Base-by-base conservation (phyloP, 2,888 invertebrate genomes). In the Emmelina monodactyla region DNA sequence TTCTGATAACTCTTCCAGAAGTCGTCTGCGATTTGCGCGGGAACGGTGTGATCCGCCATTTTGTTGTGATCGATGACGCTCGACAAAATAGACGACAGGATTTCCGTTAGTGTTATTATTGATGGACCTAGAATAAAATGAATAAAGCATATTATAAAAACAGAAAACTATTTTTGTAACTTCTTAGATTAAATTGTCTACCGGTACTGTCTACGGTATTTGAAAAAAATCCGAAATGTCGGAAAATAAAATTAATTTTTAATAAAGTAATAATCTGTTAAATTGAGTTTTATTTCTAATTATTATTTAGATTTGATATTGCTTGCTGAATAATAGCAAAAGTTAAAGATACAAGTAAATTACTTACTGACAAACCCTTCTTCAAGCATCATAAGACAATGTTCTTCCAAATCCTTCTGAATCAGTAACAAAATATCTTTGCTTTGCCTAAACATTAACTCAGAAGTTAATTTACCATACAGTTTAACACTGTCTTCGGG, bases 11-110 rank as follows among this genome's bases (percentile, higher is more conserved):
- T 22, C 0, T 39, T 40, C 73, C 76, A 73, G 42, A 75, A 81
- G 25, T 76, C 75, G 28, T 68, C 62, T 0, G 73, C 66, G 3
- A 79, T 53, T n/a, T 59, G 59, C 12, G 55, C 39, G 1, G 80
- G 70, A 0, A 80, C 71, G 0, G 73, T 69, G 41, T 80, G 79
- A 37, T 80, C 79, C 16, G 78, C 71, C 75, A 80, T 78, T 42
- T 75, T 80, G 58, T 57, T 73, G 47, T 70, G 51, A 3, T 55
- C 47, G 5, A 78, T 48, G 44, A 69, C 66, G 4, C 59, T 62
- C 0, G 63, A 71, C 51, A 79, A 62, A 39, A 80, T 65, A 55
- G 70, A 58, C 1, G 73, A 59, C 25, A 78, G 37, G 0, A 72
- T 53, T 58, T 78, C 75, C 1, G 67, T 54, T 15, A 80, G 39